A percentile compares a stretch with the other conserved stretches of the same genome.
Conservation (phyloP, 2,113 vertebrate species). For the Notiomystis cincta region DNA sequence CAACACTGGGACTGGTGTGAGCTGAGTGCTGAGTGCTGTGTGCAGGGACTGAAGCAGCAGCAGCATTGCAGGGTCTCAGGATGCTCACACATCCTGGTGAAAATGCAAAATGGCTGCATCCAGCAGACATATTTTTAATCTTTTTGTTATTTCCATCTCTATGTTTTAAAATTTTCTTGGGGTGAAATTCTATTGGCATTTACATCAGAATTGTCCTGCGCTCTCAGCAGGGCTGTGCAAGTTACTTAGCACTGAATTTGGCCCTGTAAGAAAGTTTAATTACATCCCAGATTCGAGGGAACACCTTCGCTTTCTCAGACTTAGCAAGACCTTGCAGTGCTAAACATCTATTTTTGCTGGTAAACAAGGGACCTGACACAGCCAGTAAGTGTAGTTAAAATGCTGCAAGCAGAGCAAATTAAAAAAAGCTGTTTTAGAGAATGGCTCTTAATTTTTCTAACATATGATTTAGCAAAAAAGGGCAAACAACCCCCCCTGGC, state of each 20-base stretch:
- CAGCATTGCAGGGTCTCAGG: neutral
- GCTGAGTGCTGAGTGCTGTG: accelerated
- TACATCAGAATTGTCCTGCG: neutral
- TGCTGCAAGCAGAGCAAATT: neutral
- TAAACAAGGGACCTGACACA: neutral
- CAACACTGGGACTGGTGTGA: accelerated
- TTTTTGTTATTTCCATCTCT: neutral
- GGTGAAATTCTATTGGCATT: accelerated
- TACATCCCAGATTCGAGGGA: neutral
- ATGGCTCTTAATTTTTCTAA: neutral
- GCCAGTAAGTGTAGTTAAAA: neutral
- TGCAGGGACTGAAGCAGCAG: neutral
- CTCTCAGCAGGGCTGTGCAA: neutral
- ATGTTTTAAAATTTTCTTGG: neutral
- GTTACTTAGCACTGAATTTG: neutral
- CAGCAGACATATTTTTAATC: neutral
- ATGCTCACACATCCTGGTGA: neutral
- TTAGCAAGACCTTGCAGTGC: neutral
- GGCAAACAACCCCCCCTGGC: neutral
- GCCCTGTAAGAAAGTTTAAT: neutral
- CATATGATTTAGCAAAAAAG: neutral
- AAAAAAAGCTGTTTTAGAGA: neutral
- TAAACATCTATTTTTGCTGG: neutral
- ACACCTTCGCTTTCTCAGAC: neutral
- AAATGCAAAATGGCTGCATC: neutral